Conservation (phyloP, 2,113 vertebrate species). For the Calidris pugnax region DNA sequence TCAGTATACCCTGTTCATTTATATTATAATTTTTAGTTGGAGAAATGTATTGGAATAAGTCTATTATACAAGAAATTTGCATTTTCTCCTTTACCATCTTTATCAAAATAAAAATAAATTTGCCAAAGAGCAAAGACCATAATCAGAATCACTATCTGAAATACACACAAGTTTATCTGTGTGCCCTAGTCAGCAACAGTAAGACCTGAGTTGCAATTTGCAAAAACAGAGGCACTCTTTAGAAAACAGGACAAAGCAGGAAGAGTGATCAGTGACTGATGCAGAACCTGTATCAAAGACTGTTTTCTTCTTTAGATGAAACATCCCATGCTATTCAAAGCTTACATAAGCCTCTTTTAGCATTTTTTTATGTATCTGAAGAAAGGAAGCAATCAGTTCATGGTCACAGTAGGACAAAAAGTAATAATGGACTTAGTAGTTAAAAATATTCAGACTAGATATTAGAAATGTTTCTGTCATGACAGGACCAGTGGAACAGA, state of each 20-base stretch:
- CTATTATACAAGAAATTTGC: neutral
- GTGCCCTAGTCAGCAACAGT: neutral
- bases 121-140: neutral
- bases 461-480: neutral
- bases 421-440: neutral
- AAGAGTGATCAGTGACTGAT: neutral
- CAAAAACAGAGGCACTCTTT: neutral
- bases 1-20: neutral
- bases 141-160: neutral
- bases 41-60: neutral
- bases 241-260: neutral
- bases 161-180: neutral
- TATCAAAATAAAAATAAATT: neutral
- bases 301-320: neutral
- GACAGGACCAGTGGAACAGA: neutral
- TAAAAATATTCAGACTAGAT: neutral
- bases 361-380: neutral
- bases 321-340: neutral
- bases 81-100: neutral
- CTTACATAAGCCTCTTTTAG: neutral
- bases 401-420: neutral
- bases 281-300: neutral
- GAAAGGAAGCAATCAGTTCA: neutral
- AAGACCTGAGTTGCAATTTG: neutral
- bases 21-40: neutral